Base-by-base conservation (phyloP, 2,888 invertebrate genomes). In the Caradrina kadenii region DNA sequence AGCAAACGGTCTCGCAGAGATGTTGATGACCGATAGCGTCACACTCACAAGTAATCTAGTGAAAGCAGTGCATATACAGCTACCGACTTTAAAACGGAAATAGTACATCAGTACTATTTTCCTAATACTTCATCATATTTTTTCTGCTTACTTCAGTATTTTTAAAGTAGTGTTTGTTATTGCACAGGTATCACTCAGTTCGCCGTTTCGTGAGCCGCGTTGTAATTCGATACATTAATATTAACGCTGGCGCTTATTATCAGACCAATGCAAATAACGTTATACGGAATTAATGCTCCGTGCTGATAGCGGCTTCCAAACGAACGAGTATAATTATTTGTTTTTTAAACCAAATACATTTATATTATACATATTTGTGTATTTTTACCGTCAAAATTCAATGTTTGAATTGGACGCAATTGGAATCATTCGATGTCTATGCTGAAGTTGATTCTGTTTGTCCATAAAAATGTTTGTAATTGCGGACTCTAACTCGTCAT, bases 241-340 rank as follows among this genome's bases (percentile, higher is more conserved):
- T 83, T 72, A 83, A 76, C 67, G 64, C 63, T 26, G 55, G 60
- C 58, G 76, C 76, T 78, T 81, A 83, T 85, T 75, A 74, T 79
- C 83, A 77, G 76, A 48, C 52, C 65, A 58, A 72, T 70, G 79
- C 85, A 79, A 76, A 85, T 73, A 82, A 35, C 53, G 61, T 59
- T 72, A 67, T 55, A 72, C 22, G 58, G 64, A 73, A 73, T 83
- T 59, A 76, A 69, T 80, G 70, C 53, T 55, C 26, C 63, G 61
- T 49, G 42, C 63, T 21, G 63, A 80, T 70, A 80, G 56, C 62
- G 22, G 63, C 54, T 55, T 69, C 50, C 63, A 50, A 63, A 63
- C 63, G 48, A 70, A 65, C 60, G 49, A 61, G 26, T 79, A 54
- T 73, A n/a, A n/a, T 70, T 68, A 69, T 80, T 70, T 65, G 66